Conservation (phyloP, 2,888 invertebrate genomes). For the Morpho deidamia region DNA sequence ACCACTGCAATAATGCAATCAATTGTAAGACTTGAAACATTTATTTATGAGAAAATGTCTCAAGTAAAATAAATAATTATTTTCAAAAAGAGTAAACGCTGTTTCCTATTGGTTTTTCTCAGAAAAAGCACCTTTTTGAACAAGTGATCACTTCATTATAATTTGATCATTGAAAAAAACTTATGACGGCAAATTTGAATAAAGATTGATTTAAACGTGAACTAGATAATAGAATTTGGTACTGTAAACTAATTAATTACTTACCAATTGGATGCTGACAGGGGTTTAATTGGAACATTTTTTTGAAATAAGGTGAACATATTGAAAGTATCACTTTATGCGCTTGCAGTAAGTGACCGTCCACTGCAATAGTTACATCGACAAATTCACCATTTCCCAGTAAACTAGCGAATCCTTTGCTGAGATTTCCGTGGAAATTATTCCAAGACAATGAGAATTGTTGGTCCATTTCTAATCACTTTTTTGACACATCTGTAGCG, state of each 20-base stretch:
- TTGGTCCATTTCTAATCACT: conserved; percentile 77
- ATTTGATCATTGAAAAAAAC: too few species aligned
- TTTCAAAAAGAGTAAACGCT: too few species aligned
- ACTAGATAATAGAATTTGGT: background rate
- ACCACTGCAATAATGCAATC: background rate
- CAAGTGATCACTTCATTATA: too few species aligned
- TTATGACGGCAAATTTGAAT: too few species aligned
- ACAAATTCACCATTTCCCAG: conserved; percentile 79
- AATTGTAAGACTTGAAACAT: too few species aligned
- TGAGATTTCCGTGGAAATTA: conserved; percentile 84
- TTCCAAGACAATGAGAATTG: conserved; percentile 86
- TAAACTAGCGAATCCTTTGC: conserved; percentile 81
- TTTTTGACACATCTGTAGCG: conserved; percentile 29
- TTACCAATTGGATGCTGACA: conserved; percentile 82
- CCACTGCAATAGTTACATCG: conserved; percentile 80
- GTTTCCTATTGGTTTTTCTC: too few species aligned
- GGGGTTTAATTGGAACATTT: conserved; percentile 82
- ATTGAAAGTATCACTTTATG: conserved; percentile 85
- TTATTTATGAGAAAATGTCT: too few species aligned
- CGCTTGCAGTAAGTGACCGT: conserved; percentile 82
- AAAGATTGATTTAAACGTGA: too few species aligned
- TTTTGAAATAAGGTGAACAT: conserved; percentile 85
- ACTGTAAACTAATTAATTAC: conserved; percentile 18
- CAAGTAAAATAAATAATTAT: too few species aligned
- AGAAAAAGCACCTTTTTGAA: too few species aligned